Percentiles rank a stretch among this genome's conserved stretches.
phyloP scores from a whole-genome alignment of 1,140 invertebrate genomes.

The Lucilia sericata region DNA sequence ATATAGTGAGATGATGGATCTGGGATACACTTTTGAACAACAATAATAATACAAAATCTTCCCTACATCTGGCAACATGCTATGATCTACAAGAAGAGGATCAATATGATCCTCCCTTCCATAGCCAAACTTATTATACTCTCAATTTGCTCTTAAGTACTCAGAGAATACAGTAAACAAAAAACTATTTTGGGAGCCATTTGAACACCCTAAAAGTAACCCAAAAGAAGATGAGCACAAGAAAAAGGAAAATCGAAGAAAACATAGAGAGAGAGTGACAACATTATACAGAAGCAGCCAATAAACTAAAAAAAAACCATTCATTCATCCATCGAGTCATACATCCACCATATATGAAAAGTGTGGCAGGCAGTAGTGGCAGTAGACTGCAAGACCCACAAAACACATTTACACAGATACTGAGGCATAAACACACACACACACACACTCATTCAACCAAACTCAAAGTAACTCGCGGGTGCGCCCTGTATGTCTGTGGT shows the following conservation, averaged over 20 bases:
- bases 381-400: not conserved
- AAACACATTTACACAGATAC: not conserved
- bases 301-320: not conserved
- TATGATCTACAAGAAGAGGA: not conserved
- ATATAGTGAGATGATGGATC: no score
- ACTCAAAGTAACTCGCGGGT: slow-evolving; percentile 43
- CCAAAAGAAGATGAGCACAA: not conserved
- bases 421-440: not conserved
- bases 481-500: slow-evolving; percentile 27
- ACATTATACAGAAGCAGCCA: not conserved
- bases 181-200: not conserved
- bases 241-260: not conserved
- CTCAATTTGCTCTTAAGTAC: slow-evolving; percentile 38
- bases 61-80: not conserved
- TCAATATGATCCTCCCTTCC: not conserved
- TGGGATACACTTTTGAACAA: no score
- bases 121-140: not conserved
- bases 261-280: not conserved
- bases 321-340: not conserved
- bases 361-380: no score
- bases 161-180: slow-evolving; percentile 23
- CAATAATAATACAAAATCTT: not conserved
- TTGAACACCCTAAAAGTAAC: slow-evolving; percentile 22
- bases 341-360: not conserved
- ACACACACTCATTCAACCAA: not conserved